Percentiles rank a stretch among this genome's conserved stretches.
Evolutionary conservation across 2,113 vertebrate species (phyloP).

Genomic region (Vidua macroura): DNA sequence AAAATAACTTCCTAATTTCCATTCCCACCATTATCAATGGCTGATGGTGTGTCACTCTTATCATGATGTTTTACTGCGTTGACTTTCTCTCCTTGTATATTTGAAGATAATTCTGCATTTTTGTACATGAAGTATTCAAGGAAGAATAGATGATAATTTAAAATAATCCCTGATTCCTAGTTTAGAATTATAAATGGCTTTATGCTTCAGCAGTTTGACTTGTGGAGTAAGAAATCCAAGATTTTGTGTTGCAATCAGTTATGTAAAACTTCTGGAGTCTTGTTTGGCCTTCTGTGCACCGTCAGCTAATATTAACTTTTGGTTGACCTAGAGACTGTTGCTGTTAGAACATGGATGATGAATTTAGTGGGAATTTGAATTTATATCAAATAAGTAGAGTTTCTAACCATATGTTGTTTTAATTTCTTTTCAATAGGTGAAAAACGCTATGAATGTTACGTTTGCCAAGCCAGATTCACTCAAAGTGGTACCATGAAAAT

Average conservation of each 20-base stretch:
- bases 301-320: background rate
- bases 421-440: slow-evolving; percentile 48
- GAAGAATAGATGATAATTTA: background rate
- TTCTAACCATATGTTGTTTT: background rate
- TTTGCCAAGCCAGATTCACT: slow-evolving; percentile 71
- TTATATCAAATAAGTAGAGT: background rate
- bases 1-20: background rate
- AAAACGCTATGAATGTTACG: slow-evolving; percentile 65
- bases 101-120: background rate
- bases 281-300: background rate
- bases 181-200: background rate
- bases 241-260: background rate
- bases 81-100: background rate
- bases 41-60: background rate
- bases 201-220: background rate
- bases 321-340: background rate
- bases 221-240: background rate
- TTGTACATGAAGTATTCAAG: background rate
- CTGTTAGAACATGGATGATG: background rate
- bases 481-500: slow-evolving; percentile 72
- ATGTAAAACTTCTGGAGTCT: background rate
- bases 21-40: background rate
- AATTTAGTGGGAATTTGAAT: background rate
- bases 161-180: background rate
- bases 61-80: background rate